Base-by-base conservation (phyloP, 2,113 vertebrate genomes). In the Rhodinocichla rosea region DNA sequence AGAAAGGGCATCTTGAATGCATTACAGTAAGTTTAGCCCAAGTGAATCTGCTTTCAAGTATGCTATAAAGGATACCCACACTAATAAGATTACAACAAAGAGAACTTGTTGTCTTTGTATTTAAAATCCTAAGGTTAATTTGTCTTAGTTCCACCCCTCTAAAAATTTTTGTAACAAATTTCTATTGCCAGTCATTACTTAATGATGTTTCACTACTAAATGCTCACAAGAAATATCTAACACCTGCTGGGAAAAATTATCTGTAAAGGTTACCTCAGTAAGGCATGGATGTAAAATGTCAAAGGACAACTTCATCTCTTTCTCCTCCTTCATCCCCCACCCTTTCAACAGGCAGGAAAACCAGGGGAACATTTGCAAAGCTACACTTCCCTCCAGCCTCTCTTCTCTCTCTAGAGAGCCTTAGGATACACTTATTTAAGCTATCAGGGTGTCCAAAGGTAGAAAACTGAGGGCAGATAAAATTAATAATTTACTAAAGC, bases 171-270 rank as follows among this genome's bases (percentile, higher is more conserved):
- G 90, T 91, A 96, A 94, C 86, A 87, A 95, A 97, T 97, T 83
- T 65, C 73, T 97, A 96, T 94, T 95, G 88, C 95, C n/a, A 59
- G 91, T 77, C 84, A 94, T 89, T 59, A 82, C 52, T 78, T 87
- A 83, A 91, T 90, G 90, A 93, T 88, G 64, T 86, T 97, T 96
- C 92, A 82, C 75, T 85, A 87, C 83, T 95, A 96, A 98, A 93
- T 67, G 77, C 86, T 95, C 93, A 56, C 77, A 79, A 91, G 88
- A 94, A 95, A 94, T 91, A 95, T 87, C 95, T 94, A 92, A 95
- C 84, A 95, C 93, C 90, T 95, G 86, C 96, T 96, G 89, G 85
- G 95, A 94, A 98, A 97, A 97, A 98, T 97, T 74, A 94, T 95
- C 96, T 68, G 24, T 68, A 97, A 97, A 95, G 91, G 81, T 97